A percentile compares a stretch with the other conserved stretches of the same genome.
phyloP scores from a whole-genome alignment of 2,797 vertebrate genomes.

The Mycteria americana region DNA sequence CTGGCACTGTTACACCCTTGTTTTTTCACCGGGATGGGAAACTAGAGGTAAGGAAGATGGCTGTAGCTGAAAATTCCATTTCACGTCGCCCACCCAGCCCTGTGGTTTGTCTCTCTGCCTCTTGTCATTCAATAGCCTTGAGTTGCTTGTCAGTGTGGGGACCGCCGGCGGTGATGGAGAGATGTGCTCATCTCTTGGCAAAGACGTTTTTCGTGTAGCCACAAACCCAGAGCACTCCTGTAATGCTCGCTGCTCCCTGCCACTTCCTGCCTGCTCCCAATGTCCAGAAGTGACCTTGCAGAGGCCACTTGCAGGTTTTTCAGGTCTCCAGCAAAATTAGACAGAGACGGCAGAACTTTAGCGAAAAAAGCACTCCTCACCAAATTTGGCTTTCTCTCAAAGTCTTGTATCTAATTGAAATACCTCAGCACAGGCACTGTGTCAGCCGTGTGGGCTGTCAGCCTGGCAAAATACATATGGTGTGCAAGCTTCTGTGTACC shows the following conservation, averaged over 20 bases:
- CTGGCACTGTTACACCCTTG: background rate
- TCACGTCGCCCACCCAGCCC: background rate
- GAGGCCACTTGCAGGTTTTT: background rate
- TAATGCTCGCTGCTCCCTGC: background rate
- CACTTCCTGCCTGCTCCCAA: background rate
- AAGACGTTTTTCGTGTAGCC: background rate
- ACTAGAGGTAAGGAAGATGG: background rate
- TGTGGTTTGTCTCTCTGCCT: background rate
- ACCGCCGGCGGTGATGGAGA: background rate
- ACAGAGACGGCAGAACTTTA: background rate
- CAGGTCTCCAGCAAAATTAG: background rate
- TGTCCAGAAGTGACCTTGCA: background rate
- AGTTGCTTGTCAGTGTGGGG: background rate
- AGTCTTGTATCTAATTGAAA: background rate
- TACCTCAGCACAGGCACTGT: background rate
- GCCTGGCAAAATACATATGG: background rate
- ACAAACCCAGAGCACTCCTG: background rate
- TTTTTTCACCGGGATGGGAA: background rate
- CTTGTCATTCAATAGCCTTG: background rate
- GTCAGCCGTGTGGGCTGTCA: background rate
- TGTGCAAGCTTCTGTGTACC: background rate
- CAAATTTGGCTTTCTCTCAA: background rate
- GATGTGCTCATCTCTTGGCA: background rate
- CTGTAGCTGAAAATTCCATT: background rate
- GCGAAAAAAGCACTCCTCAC: background rate